Evolutionary conservation across 2,113 vertebrate species (phyloP).

Genomic region (Nerophis ophidion): DNA sequence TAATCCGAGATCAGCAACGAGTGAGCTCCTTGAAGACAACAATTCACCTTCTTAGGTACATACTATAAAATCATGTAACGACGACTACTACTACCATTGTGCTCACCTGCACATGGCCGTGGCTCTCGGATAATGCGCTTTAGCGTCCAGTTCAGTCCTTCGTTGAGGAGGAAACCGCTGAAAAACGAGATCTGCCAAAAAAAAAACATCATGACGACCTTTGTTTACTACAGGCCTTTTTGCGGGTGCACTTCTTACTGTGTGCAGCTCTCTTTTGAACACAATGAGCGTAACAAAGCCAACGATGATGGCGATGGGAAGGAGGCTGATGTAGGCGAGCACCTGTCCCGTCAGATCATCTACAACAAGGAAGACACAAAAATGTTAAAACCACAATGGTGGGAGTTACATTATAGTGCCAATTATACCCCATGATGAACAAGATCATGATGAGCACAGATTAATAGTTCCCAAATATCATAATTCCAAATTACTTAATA

Average conservation of each 20-base stretch:
- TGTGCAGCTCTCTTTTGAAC: slow-evolving; percentile 98
- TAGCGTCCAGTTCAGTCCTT: slow-evolving; percentile 94
- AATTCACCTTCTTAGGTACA: neutral
- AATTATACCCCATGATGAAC: too few species aligned
- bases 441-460: neutral
- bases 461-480: too few species aligned
- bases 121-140: slow-evolving; percentile 92
- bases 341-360: slow-evolving; percentile 90
- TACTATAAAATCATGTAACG: too few species aligned
- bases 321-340: slow-evolving; percentile 89
- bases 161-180: slow-evolving; percentile 85
- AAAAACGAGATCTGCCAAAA: slow-evolving; percentile 89
- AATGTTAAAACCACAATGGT: too few species aligned
- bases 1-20: slow-evolving; percentile 82
- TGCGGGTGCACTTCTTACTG: slow-evolving; percentile 63
- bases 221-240: neutral
- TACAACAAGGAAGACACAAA: slow-evolving; percentile 43
- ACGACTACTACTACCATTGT: neutral
- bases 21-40: slow-evolving; percentile 76
- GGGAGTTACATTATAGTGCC: too few species aligned
- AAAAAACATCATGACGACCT: neutral
- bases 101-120: slow-evolving; percentile 87
- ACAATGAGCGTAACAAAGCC: slow-evolving; percentile 95
- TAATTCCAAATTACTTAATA: too few species aligned
- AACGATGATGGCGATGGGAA: slow-evolving; percentile 86